Evolutionary conservation across 1,140 invertebrate species (phyloP).

Genomic region (Rhyzopertha dominica): DNA sequence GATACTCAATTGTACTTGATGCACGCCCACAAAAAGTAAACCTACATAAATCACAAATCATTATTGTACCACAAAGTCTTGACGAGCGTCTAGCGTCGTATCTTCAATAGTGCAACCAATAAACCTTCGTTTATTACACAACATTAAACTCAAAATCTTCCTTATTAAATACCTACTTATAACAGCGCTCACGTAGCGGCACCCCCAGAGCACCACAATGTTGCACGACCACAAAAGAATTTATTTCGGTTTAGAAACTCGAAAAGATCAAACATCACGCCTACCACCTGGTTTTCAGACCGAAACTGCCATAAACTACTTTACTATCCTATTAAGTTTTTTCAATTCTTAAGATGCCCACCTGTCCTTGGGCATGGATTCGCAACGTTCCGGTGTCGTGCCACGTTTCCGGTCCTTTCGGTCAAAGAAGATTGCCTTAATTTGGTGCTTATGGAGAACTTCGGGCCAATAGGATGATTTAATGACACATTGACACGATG

Average conservation of each 20-base stretch:
- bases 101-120: conserved; percentile 1
- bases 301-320: conserved; percentile 21
- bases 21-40: no score
- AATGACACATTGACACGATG: conserved; percentile 18
- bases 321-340: conserved; percentile 4
- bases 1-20: no score
- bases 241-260: conserved; percentile 9
- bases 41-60: no score
- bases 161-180: conserved; percentile 5
- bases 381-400: conserved; percentile 15
- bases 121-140: background rate
- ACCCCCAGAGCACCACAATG: no score
- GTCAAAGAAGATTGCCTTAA: conserved; percentile 20
- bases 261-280: conserved; percentile 33
- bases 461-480: conserved; percentile 11
- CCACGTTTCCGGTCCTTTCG: conserved; percentile 19
- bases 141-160: conserved; percentile 5
- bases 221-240: no score
- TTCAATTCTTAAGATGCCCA: conserved; percentile 23
- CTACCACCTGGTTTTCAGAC: conserved; percentile 30
- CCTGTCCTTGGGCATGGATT: conserved; percentile 16
- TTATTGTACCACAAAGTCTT: no score
- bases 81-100: no score
- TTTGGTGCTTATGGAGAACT: conserved; percentile 18
- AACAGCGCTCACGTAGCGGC: conserved; percentile 1